Evolutionary conservation across 1,140 invertebrate species (phyloP).

Genomic region (Monomorium pharaonis): DNA sequence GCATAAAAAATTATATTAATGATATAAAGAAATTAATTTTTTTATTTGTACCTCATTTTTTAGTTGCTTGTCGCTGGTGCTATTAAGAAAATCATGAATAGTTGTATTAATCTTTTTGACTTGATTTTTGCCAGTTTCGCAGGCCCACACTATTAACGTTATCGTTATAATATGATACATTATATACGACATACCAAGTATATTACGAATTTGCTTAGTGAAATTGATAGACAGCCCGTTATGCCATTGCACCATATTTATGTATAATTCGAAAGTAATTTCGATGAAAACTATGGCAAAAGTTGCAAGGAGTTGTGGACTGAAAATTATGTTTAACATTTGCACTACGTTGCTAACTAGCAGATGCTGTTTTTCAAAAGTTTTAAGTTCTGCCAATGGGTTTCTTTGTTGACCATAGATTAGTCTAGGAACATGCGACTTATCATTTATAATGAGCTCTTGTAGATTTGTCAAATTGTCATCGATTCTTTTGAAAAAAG

Average conservation of each 20-base stretch:
- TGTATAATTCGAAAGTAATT: conserved; percentile 2
- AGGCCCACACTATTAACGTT: neutral
- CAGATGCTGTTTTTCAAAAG: too few species aligned
- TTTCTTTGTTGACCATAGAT: too few species aligned
- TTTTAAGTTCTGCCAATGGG: too few species aligned
- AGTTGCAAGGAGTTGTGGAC: neutral
- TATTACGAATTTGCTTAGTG: neutral
- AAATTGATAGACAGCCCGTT: neutral
- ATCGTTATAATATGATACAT: neutral
- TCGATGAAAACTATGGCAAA: neutral
- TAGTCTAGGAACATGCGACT: too few species aligned
- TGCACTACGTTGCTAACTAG: too few species aligned
- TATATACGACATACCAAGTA: neutral
- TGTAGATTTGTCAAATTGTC: too few species aligned
- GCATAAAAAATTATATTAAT: neutral
- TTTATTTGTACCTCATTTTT: neutral
- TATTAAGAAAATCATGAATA: neutral
- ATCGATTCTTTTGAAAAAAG: too few species aligned
- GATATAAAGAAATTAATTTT: neutral
- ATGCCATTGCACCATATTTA: neutral
- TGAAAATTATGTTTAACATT: too few species aligned
- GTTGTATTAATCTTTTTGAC: neutral
- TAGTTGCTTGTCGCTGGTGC: neutral
- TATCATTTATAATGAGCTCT: too few species aligned
- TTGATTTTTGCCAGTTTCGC: neutral